phyloP scores from a whole-genome alignment of 1,140 invertebrate species.

The Ctenoplectra terminalis region DNA sequence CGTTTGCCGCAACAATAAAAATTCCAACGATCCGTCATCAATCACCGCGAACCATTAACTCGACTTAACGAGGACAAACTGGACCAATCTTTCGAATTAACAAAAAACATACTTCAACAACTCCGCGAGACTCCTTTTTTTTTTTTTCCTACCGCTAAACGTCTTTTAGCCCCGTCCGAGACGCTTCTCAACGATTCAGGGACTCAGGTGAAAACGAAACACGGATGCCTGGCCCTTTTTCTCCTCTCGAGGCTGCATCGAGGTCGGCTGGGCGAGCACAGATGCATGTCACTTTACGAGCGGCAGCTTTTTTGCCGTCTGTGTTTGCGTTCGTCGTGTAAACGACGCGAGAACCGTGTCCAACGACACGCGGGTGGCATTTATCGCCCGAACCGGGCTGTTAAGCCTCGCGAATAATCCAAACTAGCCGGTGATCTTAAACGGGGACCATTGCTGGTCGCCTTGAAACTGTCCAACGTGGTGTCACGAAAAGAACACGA shows the following conservation, averaged over 20 bases:
- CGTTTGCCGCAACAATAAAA: too few relatives aligned
- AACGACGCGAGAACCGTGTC: conserved; percentile 63
- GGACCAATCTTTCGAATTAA: neutral
- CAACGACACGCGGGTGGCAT: conserved; percentile 69
- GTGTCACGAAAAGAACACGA: neutral
- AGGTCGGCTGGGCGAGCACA: conserved; percentile 22
- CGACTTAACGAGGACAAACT: neutral
- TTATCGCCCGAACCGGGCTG: conserved; percentile 58
- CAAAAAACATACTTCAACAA: neutral
- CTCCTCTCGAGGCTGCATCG: neutral
- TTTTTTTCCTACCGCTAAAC: too few relatives aligned
- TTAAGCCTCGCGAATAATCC: conserved; percentile 44
- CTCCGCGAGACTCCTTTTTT: neutral
- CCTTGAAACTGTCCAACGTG: neutral
- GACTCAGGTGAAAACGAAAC: neutral
- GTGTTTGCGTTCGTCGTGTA: conserved; percentile 71
- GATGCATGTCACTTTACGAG: conserved; percentile 65
- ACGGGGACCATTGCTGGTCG: conserved; percentile 6
- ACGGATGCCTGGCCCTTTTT: conserved; percentile 4
- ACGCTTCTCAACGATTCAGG: neutral
- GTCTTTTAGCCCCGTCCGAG: too few relatives aligned
- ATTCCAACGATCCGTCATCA: neutral
- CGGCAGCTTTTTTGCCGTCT: conserved; percentile 70
- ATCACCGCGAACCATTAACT: too few relatives aligned
- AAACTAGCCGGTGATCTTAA: neutral